These are phyloP conservation scores for Torymus auratus DNA, from an alignment of 2,888 invertebrate genomes.

Conservation along the genomic window DNA sequence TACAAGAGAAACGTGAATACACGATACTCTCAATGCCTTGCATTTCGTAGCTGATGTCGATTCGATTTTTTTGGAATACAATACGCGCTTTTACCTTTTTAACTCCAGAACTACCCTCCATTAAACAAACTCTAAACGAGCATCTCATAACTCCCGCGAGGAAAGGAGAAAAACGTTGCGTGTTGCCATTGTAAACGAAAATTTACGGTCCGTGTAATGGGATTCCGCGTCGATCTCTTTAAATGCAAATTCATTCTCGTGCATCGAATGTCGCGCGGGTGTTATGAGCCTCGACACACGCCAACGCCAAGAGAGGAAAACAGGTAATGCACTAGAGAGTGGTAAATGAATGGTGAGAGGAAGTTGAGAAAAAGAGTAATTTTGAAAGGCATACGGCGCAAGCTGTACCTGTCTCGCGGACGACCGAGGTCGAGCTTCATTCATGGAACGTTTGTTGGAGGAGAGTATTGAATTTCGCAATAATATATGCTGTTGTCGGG, in stretches of 20 bases:
- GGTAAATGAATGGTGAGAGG: constrained; percentile 23
- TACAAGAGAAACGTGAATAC: no score
- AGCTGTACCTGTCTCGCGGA: constrained; percentile 23
- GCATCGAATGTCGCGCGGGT: constrained; percentile 17
- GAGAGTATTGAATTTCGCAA: constrained; percentile 16
- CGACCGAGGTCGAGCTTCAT: constrained; percentile 35
- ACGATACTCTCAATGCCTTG: no score
- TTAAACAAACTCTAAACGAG: no score
- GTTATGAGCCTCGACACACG: constrained; percentile 11
- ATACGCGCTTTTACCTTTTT: not conserved
- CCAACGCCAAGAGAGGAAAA: constrained; percentile 18
- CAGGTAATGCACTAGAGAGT: not conserved
- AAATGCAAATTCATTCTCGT: constrained; percentile 35
- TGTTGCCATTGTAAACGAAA: not conserved
- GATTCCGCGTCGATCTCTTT: constrained; percentile 8
- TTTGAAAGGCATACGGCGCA: constrained; percentile 32
- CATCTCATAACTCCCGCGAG: no score
- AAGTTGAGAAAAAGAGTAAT: constrained; percentile 7
- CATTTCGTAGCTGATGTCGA: no score
- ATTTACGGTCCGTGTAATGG: constrained; percentile 20
- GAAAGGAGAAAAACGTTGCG: no score
- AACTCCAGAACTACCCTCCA: no score
- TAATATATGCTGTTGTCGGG: not conserved
- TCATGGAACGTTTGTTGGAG: constrained; percentile 11
- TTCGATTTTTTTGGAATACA: no score